Evolutionary conservation across 2,888 invertebrate genomes (phyloP), one percentile per base, ranked within the genome.

Genomic region (Plusia festucae): DNA sequence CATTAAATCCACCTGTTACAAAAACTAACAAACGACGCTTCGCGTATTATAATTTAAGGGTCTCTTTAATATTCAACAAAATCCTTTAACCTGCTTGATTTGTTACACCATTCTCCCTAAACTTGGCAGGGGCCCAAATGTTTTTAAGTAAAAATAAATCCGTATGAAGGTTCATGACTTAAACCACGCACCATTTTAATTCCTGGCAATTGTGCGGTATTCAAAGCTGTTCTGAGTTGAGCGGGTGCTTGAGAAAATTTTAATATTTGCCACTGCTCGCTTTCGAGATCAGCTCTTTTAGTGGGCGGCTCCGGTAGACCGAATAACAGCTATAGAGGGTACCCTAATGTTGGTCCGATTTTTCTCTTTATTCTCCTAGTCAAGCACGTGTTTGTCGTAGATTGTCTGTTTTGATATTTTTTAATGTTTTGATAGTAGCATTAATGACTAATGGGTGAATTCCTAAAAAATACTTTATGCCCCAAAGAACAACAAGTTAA

Each of bases 191-290:
- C 59, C 27, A 58, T 80, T 80, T 75, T 80, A 75, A 78, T 80
- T 65, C 67, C 62, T 44, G 11, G 56, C 61, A 73, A 76, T 71
- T 76, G 72, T 72, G 70, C 30, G 58, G 53, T 59, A 70, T 56
- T 73, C 70, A 70, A 59, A 60, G 55, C 59, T 51, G 60, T 56
- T 59, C 68, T n/a, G 40, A 34, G 54, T 60, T 68, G 57, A 66
- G 70, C 61, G 70, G 27, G 60, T 66, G 70, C 68, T 67, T 67
- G 74, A 72, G 68, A 73, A 70, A 81, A n/a, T 81, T 82, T 75
- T 78, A 82, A 82, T 82, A 77, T 80, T 79, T 69, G 70, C 70
- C 66, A 68, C 70, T 72, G 70, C 69, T 72, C 69, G 62, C 71
- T 73, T 68, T 73, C 40, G 53, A 68, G 71, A 78, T 79, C 79